Evolutionary conservation across 53 echinoderm and acorn worm species (phyloP).

Genomic region (Paracentrotus lividus): DNA sequence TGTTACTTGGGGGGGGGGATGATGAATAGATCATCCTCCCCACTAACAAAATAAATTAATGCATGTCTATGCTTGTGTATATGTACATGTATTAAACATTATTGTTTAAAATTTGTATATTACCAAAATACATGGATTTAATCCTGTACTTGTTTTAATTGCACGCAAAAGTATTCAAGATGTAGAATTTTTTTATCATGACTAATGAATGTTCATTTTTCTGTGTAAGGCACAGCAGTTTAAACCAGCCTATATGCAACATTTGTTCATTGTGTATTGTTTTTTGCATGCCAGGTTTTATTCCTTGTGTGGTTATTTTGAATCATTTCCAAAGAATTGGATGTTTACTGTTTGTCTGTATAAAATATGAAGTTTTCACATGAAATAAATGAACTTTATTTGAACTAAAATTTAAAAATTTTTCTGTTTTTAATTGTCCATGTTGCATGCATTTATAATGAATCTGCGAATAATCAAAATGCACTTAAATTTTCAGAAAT

Average conservation of each 20-base stretch:
- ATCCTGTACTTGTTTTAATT: constrained; percentile 18
- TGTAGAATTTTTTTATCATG: not conserved
- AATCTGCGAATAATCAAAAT: too few species aligned
- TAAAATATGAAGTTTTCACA: constrained; percentile 48
- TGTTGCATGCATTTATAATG: too few species aligned
- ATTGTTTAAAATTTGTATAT: not conserved
- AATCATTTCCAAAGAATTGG: constrained; percentile 20
- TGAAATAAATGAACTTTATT: constrained; percentile 45
- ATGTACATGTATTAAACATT: not conserved
- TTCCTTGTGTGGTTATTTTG: not conserved
- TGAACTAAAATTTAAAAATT: constrained; percentile 25
- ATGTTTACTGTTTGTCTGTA: not conserved
- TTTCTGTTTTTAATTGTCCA: too few species aligned
- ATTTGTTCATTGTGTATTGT: not conserved
- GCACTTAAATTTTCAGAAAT: too few species aligned
- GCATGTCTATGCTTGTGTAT: too few species aligned
- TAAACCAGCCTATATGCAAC: not conserved
- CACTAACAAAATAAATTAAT: too few species aligned
- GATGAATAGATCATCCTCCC: too few species aligned
- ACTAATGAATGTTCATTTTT: not conserved
- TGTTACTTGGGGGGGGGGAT: too few species aligned
- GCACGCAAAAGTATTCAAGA: constrained; percentile 19
- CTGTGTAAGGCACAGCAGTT: not conserved
- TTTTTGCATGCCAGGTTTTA: constrained; percentile 7
- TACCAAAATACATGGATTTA: not conserved